A percentile compares a stretch with the other conserved stretches of the same genome.
phyloP scores from a whole-genome alignment of 2,888 invertebrate species.

The Cantharis flavilabris region DNA sequence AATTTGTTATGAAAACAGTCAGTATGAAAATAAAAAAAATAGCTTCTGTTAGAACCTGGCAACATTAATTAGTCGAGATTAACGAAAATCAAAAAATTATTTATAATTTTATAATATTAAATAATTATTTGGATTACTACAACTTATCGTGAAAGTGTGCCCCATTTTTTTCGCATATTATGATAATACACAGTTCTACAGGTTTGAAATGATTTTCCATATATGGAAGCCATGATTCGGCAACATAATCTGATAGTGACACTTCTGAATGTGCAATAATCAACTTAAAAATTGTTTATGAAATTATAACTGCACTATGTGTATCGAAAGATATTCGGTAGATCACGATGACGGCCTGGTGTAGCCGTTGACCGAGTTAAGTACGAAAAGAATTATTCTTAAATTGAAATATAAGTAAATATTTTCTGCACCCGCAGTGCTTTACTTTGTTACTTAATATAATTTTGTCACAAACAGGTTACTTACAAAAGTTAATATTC shows the following conservation, averaged over 20 bases:
- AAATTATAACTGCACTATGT: slow-evolving; percentile 11
- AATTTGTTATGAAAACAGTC: too few relatives aligned
- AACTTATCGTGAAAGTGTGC: slow-evolving; percentile 32
- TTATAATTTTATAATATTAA: neutral
- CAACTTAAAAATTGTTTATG: slow-evolving; percentile 15
- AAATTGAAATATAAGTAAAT: too few relatives aligned
- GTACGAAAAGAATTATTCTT: neutral
- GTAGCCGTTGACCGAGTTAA: neutral
- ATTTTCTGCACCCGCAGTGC: neutral
- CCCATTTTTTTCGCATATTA: slow-evolving; percentile 30
- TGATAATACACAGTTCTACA: slow-evolving; percentile 27
- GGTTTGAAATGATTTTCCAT: slow-evolving; percentile 31
- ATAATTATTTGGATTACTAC: slow-evolving; percentile 18
- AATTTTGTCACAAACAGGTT: neutral
- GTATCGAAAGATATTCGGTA: slow-evolving; percentile 7
- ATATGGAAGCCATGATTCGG: slow-evolving; percentile 31
- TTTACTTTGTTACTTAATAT: neutral
- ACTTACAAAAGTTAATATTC: neutral
- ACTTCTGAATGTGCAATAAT: slow-evolving; percentile 26
- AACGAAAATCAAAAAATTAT: slow-evolving; percentile 18
- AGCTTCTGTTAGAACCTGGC: slow-evolving; percentile 15
- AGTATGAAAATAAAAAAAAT: slow-evolving; percentile 12
- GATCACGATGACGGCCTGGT: neutral
- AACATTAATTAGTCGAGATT: slow-evolving; percentile 22
- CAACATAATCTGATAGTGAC: slow-evolving; percentile 27